Conservation (phyloP, 1,140 invertebrate species). For the Cyclargus thomasi region DNA sequence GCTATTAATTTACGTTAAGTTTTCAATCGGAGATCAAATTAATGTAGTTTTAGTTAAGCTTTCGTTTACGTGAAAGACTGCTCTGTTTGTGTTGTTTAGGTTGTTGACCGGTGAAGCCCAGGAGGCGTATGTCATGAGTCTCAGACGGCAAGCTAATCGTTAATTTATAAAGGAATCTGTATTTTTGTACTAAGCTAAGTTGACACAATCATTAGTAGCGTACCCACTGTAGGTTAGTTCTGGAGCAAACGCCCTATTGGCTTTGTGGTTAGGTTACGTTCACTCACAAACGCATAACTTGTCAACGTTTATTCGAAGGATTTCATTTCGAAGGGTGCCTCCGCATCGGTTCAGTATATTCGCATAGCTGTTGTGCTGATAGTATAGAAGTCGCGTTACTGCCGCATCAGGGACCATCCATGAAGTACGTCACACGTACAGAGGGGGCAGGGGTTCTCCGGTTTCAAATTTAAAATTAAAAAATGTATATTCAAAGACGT, state of each 20-base stretch:
- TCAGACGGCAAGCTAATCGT: slow-evolving; percentile 68
- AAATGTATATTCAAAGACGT: no score
- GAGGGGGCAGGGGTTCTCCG: no score
- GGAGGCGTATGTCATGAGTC: slow-evolving; percentile 65
- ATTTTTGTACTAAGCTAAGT: slow-evolving; percentile 70
- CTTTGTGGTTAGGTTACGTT: slow-evolving; percentile 50
- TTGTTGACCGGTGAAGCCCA: slow-evolving; percentile 45
- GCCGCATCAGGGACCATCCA: no score
- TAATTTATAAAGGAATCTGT: slow-evolving; percentile 70
- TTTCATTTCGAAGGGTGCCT: no score
- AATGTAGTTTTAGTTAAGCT: slow-evolving; percentile 47
- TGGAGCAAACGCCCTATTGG: slow-evolving; percentile 48
- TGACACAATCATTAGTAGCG: slow-evolving; percentile 45
- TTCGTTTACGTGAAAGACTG: slow-evolving; percentile 62
- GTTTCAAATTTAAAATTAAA: no score
- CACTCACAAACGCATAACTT: slow-evolving; percentile 25
- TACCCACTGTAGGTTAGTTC: slow-evolving; percentile 46
- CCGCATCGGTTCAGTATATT: no score
- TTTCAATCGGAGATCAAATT: slow-evolving; percentile 62
- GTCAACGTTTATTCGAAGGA: slow-evolving; percentile 25
- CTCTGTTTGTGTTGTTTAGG: slow-evolving; percentile 46
- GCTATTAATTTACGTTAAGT: slow-evolving; percentile 57
- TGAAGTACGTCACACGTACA: no score
- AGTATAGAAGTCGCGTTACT: no score
- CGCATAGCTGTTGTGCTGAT: no score